Evolutionary conservation across 2,113 vertebrate species (phyloP), one percentile per base, ranked within the genome.

Genomic region (Dolichallabes microphthalmus): DNA sequence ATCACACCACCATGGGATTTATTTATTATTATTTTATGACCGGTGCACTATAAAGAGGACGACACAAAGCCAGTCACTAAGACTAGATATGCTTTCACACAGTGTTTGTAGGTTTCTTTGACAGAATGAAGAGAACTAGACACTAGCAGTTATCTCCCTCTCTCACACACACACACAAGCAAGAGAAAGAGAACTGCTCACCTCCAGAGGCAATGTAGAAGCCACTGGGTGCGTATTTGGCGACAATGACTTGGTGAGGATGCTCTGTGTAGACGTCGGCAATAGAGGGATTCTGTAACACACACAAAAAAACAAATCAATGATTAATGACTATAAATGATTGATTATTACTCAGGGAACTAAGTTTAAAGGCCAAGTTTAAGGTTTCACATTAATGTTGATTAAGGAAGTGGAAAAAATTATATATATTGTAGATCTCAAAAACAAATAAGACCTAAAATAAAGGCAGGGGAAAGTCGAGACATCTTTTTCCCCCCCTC

Each of bases 171-270:
- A 79, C 77, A 82, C 39, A 22, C 52, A 63, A 10, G 12, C 8
- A 74, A 19, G 10, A 19, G 0, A 77, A 22, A 30, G 1, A 58
- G 3, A 81, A 32, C 0, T 4, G 25, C 82, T 87, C 91, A 99
- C 98, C 98, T 97, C 96, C 98, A 17, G 98, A 99, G 25, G 97
- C 98, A 58, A 99, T 94, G 94, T 99, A 99, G 93, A 95, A 99
- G 30, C 98, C 97, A 78, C 97, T 98, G 87, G 98, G 98, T 0
- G 96, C 91, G 22, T 99, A 99, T 90, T 98, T 98, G 87, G 98
- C 98, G 88, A 98, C 98, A 53, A 93, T 94, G 45, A 97, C 98
- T 79, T 92, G 94, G 87, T 99, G 97, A 50, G 98, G 96, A 39
- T 99, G 98, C 88, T 99, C 97, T 0, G 98, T 99, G 93, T 99